Evolutionary conservation across 53 echinoderm and acorn worm species (phyloP).

Genomic region (Stichopus horrens): DNA sequence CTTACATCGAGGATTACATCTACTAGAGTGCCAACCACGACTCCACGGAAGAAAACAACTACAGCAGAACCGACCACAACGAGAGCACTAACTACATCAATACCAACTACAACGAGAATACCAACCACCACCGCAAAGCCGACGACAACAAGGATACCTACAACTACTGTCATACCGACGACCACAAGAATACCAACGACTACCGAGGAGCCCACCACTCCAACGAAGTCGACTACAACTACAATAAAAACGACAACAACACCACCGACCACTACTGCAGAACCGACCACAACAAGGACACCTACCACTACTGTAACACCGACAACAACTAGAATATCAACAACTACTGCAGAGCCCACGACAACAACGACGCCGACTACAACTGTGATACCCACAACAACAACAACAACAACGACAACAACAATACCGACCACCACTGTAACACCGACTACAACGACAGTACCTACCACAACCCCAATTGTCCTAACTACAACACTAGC

Average conservation of each 20-base stretch:
- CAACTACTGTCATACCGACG: neutral
- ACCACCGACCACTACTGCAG: constrained; percentile 11
- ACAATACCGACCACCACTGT: neutral
- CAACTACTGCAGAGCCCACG: constrained; percentile 3
- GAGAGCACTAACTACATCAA: neutral
- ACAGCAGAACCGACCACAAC: neutral
- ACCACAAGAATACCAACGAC: constrained; percentile 2
- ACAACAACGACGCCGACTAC: constrained; percentile 14
- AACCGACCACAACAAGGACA: neutral
- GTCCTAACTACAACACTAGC: neutral
- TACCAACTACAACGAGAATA: neutral
- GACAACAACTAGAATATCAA: neutral
- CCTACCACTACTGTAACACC: constrained; percentile 4
- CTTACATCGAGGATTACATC: too few species aligned
- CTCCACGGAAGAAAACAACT: too few species aligned
- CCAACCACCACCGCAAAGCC: constrained; percentile 22
- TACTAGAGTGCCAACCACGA: too few species aligned
- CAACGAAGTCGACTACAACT: neutral
- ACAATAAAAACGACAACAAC: constrained; percentile 14
- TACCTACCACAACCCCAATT: constrained; percentile 2
- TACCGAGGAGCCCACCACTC: neutral
- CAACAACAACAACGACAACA: neutral
- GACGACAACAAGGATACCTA: neutral
- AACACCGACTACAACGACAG: neutral
- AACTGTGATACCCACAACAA: neutral